Evolutionary conservation across 1,140 invertebrate genomes (phyloP).

Genomic region (Brachionus plicatilis): DNA sequence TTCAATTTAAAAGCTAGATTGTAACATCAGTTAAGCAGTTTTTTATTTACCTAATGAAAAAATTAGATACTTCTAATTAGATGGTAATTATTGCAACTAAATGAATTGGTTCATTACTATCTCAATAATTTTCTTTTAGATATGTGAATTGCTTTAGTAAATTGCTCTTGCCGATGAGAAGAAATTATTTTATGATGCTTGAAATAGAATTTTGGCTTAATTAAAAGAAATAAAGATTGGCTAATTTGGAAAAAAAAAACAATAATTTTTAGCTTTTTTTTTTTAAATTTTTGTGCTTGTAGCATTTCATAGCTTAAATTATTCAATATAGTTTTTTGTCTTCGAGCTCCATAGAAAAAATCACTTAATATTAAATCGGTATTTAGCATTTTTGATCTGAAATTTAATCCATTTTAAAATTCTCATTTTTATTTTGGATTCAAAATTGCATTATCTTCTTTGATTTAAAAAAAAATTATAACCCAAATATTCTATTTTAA

Average conservation of each 20-base stretch:
- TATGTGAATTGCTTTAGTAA: background rate
- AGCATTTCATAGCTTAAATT: background rate
- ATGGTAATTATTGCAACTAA: background rate
- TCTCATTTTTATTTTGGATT: too few relatives aligned
- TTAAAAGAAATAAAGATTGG: background rate
- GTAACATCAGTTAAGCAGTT: background rate
- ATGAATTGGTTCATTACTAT: background rate
- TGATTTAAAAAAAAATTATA: too few relatives aligned
- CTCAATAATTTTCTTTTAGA: background rate
- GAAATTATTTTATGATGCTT: background rate
- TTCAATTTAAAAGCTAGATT: background rate
- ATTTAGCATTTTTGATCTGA: too few relatives aligned
- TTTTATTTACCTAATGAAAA: background rate
- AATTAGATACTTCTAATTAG: background rate
- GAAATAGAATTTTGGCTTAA: background rate
- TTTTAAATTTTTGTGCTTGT: background rate
- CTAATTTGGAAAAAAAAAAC: background rate
- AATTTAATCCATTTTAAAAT: too few relatives aligned
- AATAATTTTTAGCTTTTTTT: background rate
- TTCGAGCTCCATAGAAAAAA: too few relatives aligned
- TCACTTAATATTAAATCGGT: too few relatives aligned
- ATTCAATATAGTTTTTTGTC: background rate
- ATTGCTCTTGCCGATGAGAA: background rate
- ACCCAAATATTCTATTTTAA: too few relatives aligned
- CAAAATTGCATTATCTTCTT: too few relatives aligned